Percentiles rank a stretch among this genome's conserved stretches.
Conservation (phyloP, 2,797 vertebrate genomes). For the Agapornis canus region DNA sequence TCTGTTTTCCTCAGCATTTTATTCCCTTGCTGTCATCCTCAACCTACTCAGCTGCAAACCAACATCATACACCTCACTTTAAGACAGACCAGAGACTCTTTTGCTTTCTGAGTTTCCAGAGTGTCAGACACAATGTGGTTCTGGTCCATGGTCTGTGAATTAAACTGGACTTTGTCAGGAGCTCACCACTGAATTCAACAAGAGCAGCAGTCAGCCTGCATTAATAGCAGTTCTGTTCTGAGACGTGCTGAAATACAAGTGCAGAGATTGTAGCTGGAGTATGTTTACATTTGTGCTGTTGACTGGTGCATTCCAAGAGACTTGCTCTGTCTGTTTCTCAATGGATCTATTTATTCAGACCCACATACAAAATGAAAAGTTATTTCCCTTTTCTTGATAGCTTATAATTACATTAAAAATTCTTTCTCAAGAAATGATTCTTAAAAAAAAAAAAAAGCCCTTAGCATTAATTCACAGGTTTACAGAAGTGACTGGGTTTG, state of each 20-base stretch:
- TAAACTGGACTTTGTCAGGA: neutral
- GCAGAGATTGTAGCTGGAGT: neutral
- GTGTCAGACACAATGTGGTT: neutral
- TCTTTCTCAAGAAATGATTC: neutral
- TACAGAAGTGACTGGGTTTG: neutral
- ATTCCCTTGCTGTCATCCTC: neutral
- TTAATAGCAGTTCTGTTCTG: neutral
- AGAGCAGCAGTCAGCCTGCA: neutral
- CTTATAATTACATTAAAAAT: neutral
- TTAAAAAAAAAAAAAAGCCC: neutral
- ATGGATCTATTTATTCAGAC: slow-evolving; percentile 5
- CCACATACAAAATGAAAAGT: neutral
- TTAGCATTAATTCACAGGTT: neutral
- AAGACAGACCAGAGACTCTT: neutral
- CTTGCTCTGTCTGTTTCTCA: neutral
- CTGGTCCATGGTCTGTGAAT: neutral
- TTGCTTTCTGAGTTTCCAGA: neutral
- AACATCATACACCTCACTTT: neutral
- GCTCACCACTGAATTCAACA: neutral
- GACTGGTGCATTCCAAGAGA: neutral
- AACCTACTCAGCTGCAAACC: neutral
- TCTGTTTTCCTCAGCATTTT: neutral
- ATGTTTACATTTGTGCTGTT: slow-evolving; percentile 18
- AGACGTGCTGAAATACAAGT: neutral
- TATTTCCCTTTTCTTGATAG: neutral